These are phyloP conservation scores for Pygoscelis adeliae DNA, from an alignment of 2,113 vertebrate genomes.

Conservation along the genomic window DNA sequence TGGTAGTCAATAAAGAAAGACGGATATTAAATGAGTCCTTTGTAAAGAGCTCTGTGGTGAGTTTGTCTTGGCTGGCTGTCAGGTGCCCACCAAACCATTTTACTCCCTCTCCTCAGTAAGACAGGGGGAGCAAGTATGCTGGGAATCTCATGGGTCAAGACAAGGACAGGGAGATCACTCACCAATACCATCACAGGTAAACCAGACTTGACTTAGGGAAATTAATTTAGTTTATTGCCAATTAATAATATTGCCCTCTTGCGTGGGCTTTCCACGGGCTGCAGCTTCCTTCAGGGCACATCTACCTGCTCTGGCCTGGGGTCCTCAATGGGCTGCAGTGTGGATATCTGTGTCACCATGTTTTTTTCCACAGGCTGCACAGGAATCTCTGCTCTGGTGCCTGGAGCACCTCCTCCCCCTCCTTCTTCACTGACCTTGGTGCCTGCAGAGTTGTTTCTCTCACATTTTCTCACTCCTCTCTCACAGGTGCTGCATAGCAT, in stretches of 20 bases:
- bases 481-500: background rate
- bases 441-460: background rate
- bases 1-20: background rate
- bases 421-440: background rate
- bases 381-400: background rate
- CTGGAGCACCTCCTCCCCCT: background rate
- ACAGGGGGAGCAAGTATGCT: background rate
- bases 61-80: background rate
- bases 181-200: background rate
- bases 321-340: background rate
- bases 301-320: too few species aligned
- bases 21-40: background rate
- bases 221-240: background rate
- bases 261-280: rapidly evolving
- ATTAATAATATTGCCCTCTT: background rate
- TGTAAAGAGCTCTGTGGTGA: background rate
- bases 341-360: background rate
- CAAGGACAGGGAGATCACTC: background rate
- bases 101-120: background rate
- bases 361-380: background rate
- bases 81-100: background rate
- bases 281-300: background rate
- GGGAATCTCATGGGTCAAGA: background rate
- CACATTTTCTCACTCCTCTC: background rate
- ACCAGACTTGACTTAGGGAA: background rate